phyloP scores from a whole-genome alignment of 2,113 vertebrate genomes.

The Campylomormyrus numenius region DNA sequence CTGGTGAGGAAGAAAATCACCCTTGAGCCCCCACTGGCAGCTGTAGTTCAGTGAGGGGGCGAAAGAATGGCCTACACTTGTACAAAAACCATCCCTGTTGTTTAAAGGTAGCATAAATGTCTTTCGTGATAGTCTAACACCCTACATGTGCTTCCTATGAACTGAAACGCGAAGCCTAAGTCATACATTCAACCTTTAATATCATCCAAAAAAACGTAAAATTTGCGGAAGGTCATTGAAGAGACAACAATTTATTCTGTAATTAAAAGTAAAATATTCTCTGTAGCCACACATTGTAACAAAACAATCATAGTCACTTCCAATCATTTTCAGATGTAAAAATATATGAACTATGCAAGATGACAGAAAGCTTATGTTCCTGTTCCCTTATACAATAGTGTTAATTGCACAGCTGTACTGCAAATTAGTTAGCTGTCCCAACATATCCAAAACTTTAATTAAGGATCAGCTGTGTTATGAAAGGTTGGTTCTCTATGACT shows the following conservation, averaged over 20 bases:
- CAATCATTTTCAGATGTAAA: neutral
- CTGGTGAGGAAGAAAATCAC: neutral
- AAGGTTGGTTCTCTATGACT: neutral
- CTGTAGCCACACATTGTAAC: neutral
- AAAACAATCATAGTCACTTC: neutral
- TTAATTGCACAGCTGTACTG: neutral
- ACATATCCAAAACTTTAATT: constrained; percentile 1
- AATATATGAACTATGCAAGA: neutral
- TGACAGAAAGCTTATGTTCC: neutral
- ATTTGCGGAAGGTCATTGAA: neutral
- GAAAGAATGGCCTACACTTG: neutral
- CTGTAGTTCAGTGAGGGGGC: neutral
- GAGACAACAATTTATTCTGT: neutral
- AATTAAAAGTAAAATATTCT: neutral
- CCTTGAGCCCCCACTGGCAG: neutral
- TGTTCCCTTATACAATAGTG: neutral
- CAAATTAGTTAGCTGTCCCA: neutral
- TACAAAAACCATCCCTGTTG: neutral
- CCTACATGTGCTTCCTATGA: neutral
- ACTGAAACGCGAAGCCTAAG: neutral
- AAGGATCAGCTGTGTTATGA: constrained; percentile 12
- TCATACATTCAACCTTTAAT: neutral
- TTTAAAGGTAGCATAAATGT: neutral
- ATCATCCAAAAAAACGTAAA: neutral
- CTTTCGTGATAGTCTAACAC: neutral